Base-by-base conservation (phyloP, 2,888 invertebrate genomes). In the Phyllotreta striolata region DNA sequence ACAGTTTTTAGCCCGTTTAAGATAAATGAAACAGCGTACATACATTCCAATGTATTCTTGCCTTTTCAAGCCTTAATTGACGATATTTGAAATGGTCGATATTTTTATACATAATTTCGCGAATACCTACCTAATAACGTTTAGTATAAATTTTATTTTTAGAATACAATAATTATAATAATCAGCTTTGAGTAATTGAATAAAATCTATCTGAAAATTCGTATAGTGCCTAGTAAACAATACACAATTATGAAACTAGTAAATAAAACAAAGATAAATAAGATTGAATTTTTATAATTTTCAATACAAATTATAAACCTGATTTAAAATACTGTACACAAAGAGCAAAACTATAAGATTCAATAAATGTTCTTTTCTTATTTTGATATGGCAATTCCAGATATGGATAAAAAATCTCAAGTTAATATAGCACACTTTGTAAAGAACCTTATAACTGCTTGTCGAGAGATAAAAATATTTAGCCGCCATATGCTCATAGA, bases 281-380 rank as follows among this genome's bases (percentile, higher is more conserved):
- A 73, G 47, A 61, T 75, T 75, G 70, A 77, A 77, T 79, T 78
- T 85, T 86, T 86, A 84, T 87, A 87, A 86, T 88, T 89, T 70
- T 89, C 88, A 89, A 89, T 89, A 89, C 89, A 89, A 89, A 89
- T 89, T 89, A 89, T 89, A 85, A 89, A 89, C 89, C 88, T 89
- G 87, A 88, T 84, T 80, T 89, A 89, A 89, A 90, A 89, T 89
- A 89, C 89, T 90, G 89, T 90, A 89, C 89, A 89, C 81, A 81
- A 80, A 81, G 80, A 80, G 80, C 79, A 78, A 80, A 79, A 78
- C 74, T 79, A 78, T 77, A 76, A 76, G 77, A 77, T 79, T 78
- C 77, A 76, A 74, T 74, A 72, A 75, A 71, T 68, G 72, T 73
- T 73, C 77, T 78, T 76, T 73, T 73, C 76, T 78, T 74, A 73